Base-by-base conservation (phyloP, 2,888 invertebrate genomes). In the Ryuthela nishihirai region DNA sequence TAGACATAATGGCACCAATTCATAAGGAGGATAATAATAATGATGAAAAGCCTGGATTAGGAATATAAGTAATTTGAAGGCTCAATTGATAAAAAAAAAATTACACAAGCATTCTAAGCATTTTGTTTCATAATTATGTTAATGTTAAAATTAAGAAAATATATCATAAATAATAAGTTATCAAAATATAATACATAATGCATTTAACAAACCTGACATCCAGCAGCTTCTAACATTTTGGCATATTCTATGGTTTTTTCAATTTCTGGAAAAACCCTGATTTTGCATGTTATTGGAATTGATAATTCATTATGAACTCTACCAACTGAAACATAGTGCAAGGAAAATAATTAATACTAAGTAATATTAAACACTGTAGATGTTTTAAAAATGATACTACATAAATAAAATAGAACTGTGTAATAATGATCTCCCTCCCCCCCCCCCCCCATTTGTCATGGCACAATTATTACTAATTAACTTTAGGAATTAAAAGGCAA, bases 221-320 rank as follows among this genome's bases (percentile, higher is more conserved):
- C 94, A 44, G 98, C 89, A n/a, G 79, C 78, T 76, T 97, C 95
- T 64, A 99, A 76, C 91, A 95, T 91, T 75, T 86, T 80, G 4
- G 97, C 98, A 81, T 98, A 99, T 54, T 83, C 76, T 17, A 98
- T 82, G 0, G 98, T 94, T 73, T 85, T 89, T 39, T 85, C 81
- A 40, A 90, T 78, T 70, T 85, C 87, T 50, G 88, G 83, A 77
- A 94, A 95, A 62, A 95, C 82, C 67, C 99, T 82, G 42, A 99
- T 85, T 80, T 99, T 99, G 75, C 95, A 97, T 15, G 95, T 94
- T n/a, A 99, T 85, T 35, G 98, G 97, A 54, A 97, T 80, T 61
- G 82, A 79, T 6, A 91, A 80, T 64, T 84, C 81, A 70, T 80
- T 76, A 63, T 41, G 82, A 72, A 90, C 79, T 5, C 82, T 81